These are phyloP conservation scores for Mycteria americana DNA, from an alignment of 2,797 vertebrate genomes.

Conservation along the genomic window DNA sequence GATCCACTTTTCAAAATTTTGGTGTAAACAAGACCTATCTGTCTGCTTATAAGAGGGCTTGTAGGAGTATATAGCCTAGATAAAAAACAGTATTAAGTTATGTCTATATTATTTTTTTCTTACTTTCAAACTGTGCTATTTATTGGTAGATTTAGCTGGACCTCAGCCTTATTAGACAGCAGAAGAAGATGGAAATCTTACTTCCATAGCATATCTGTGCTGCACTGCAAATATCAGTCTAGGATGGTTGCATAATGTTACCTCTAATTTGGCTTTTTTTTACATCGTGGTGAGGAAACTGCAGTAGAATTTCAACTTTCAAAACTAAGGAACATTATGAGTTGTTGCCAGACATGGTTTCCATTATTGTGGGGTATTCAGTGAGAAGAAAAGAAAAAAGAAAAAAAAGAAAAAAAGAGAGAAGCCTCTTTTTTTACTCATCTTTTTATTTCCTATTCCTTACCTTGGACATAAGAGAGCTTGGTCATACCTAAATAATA, in stretches of 20 bases:
- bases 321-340: not conserved
- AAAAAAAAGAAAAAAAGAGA: not conserved
- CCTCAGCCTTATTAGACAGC: not conserved
- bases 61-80: not conserved
- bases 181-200: not conserved
- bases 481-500: not conserved
- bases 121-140: not conserved
- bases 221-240: not conserved
- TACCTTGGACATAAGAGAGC: not conserved
- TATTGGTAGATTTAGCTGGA: not conserved
- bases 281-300: not conserved
- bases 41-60: not conserved
- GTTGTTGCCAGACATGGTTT: not conserved
- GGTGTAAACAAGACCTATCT: not conserved
- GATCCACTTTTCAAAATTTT: not conserved
- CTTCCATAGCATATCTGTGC: not conserved
- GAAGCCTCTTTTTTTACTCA: not conserved
- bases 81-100: not conserved
- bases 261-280: not conserved
- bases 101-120: not conserved
- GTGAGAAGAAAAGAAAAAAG: not conserved
- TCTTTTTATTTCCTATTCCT: not conserved
- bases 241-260: fast-evolving
- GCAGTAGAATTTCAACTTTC: not conserved
- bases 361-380: not conserved